Conservation (phyloP, 1,140 invertebrate genomes). For the Bombus picipes region DNA sequence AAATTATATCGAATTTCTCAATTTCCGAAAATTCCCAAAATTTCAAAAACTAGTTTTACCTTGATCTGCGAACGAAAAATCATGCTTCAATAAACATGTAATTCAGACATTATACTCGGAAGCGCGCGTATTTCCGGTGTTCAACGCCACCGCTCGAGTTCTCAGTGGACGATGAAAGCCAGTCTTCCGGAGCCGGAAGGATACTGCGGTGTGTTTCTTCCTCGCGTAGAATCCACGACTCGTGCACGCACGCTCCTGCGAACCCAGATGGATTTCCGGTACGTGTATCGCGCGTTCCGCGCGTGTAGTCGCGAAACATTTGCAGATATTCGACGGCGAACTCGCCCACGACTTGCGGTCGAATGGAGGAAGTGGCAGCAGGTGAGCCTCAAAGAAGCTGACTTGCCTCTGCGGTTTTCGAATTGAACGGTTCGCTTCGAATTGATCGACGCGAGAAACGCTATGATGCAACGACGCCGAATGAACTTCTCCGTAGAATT, state of each 20-base stretch:
- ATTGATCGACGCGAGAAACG: not conserved
- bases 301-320: not conserved
- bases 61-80: not conserved
- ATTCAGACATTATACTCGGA: not conserved
- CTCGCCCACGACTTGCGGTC: not conserved
- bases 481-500: not conserved
- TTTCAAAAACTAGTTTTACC: too few species aligned
- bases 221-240: not conserved
- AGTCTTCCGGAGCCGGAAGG: conserved; percentile 55
- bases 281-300: not conserved
- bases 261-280: conserved; percentile 47
- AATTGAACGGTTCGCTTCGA: not conserved
- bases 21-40: not conserved
- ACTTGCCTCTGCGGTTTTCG: conserved; percentile 17
- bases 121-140: not conserved
- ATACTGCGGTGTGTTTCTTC: conserved; percentile 63
- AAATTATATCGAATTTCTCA: too few species aligned
- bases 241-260: conserved; percentile 10
- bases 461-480: not conserved
- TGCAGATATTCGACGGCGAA: not conserved
- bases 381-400: conserved; percentile 18
- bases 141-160: not conserved
- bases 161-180: conserved; percentile 9
- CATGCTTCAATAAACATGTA: not conserved
- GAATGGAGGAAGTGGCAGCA: conserved; percentile 33